Base-by-base conservation (phyloP, 2,888 invertebrate genomes). In the Pinctada fucata region DNA sequence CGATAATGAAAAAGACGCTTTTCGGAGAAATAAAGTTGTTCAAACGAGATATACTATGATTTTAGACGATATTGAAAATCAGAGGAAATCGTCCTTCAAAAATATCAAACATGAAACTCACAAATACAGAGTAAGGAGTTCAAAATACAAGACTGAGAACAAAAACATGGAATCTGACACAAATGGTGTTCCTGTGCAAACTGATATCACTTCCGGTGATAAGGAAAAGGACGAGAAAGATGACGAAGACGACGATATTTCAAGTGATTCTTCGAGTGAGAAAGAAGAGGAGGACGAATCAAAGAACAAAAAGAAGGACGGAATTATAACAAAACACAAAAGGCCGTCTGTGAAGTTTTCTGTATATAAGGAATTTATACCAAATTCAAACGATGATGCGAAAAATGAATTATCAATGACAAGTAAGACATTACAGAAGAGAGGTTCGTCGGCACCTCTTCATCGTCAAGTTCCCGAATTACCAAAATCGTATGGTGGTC, bases 1-100 rank as follows among this genome's bases (percentile, higher is more conserved):
- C 68, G 79, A 84, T 5, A 85, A 84, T 67, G 85, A 85, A 75
- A 85, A 80, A 76, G 83, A 84, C 16, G 85, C 85, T 2, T 85
- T 82, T 68, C 75, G 84, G 58, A 64, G 85, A 16, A 85, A 85
- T 66, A 81, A 83, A 10, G 82, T 85, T 3, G 85, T 85, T 8
- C 84, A 84, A 75, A 85, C 82, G 2, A 74, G 84, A 10, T 82
- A 83, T 71, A 78, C 81, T 51, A 84, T 84, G 85, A 49, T 85
- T 0, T 66, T 84, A 67, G 81, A 82, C 52, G 85, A 84, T 64
- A 83, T 85, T 45, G 80, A 81, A 16, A 80, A 70, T 2, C 83
- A 84, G 67, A 69, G 76, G 8, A 78, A 79, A 48, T 75, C 81
- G 6, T 78, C 82, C 2, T 73, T 77, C 63, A 83, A 78, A 64